Evolutionary conservation across 2,113 vertebrate genomes (phyloP).

Genomic region (Thymallus thymallus): DNA sequence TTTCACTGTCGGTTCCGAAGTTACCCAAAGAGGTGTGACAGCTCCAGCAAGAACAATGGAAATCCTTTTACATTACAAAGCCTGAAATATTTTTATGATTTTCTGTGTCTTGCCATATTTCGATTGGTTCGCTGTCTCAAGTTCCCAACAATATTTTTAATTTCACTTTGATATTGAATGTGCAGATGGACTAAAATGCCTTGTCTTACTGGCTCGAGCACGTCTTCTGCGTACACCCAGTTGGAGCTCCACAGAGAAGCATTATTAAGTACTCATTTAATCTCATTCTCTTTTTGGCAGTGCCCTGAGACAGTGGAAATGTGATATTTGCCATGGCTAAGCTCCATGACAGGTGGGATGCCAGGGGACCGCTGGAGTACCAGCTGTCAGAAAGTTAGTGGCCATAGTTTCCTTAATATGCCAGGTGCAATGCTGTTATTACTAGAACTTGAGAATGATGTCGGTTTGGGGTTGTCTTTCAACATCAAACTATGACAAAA

Average conservation of each 20-base stretch:
- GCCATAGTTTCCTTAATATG: too few relatives aligned
- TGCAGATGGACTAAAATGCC: neutral
- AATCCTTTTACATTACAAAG: neutral
- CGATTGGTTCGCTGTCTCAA: neutral
- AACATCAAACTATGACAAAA: neutral
- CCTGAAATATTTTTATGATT: neutral
- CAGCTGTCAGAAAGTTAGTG: slow-evolving; percentile 39
- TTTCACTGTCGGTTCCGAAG: neutral
- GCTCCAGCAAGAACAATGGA: neutral
- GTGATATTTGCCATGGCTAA: slow-evolving; percentile 40
- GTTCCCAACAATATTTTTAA: neutral
- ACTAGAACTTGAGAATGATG: neutral
- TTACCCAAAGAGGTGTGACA: slow-evolving; percentile 6
- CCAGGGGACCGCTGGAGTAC: slow-evolving; percentile 26
- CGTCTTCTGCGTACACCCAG: slow-evolving; percentile 40
- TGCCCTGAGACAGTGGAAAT: slow-evolving; percentile 17
- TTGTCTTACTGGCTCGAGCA: slow-evolving; percentile 8
- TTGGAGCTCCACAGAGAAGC: slow-evolving; percentile 16
- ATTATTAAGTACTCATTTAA: slow-evolving; percentile 44
- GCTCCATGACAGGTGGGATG: slow-evolving; percentile 37
- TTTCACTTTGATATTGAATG: neutral
- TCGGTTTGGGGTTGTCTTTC: neutral
- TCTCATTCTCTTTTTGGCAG: slow-evolving; percentile 26
- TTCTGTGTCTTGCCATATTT: neutral
- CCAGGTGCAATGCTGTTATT: too few relatives aligned